phyloP scores from a whole-genome alignment of 2,113 vertebrate species.

The Zingel zingel region DNA sequence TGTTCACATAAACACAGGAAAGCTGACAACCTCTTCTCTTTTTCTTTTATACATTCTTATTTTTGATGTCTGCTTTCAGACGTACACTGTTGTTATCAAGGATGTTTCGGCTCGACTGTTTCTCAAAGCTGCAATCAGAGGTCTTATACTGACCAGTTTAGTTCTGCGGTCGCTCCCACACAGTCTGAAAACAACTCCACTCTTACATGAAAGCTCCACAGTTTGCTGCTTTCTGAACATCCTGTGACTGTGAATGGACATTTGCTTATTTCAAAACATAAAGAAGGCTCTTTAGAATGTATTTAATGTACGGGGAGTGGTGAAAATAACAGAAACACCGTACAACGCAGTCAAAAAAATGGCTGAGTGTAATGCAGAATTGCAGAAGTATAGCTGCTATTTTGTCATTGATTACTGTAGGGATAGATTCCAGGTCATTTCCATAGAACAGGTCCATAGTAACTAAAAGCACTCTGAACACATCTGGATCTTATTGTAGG shows the following conservation, averaged over 20 bases:
- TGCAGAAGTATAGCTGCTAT: background rate
- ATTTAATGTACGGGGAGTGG: background rate
- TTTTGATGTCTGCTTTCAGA: slow-evolving; percentile 25
- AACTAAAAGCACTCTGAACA: slow-evolving; percentile 10
- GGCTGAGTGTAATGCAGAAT: too few relatives aligned
- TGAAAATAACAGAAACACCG: background rate
- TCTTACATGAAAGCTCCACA: background rate
- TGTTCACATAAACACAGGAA: slow-evolving; percentile 47
- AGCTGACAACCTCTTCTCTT: background rate
- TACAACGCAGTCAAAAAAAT: background rate
- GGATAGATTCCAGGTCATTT: background rate
- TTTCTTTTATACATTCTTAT: slow-evolving; percentile 16
- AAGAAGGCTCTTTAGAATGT: background rate
- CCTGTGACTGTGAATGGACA: background rate
- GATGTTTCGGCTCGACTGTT: slow-evolving; percentile 23
- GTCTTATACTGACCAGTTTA: slow-evolving; percentile 41
- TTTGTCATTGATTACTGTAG: background rate
- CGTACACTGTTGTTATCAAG: slow-evolving; percentile 56
- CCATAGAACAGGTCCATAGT: background rate
- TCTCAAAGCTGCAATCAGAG: slow-evolving; percentile 66
- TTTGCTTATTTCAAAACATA: background rate
- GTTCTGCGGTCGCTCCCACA: slow-evolving; percentile 53
- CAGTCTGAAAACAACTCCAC: slow-evolving; percentile 45
- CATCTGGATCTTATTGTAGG: slow-evolving; percentile 55
- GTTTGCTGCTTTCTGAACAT: slow-evolving; percentile 15